A percentile compares a stretch with the other conserved stretches of the same genome.
phyloP scores from a whole-genome alignment of 2,888 invertebrate genomes.

The Ennomos erosarius region DNA sequence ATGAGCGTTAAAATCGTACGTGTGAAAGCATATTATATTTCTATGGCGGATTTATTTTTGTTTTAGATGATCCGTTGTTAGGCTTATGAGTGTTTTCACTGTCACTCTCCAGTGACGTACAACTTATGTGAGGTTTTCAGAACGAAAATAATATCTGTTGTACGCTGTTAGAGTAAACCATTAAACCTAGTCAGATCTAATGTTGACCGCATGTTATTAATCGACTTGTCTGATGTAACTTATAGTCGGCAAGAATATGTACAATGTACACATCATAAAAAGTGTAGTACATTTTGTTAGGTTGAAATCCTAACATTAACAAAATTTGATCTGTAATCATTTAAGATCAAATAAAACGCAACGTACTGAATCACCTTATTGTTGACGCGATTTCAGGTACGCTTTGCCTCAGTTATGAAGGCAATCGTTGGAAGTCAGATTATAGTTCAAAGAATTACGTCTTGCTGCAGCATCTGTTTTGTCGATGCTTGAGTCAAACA shows the following conservation, averaged over 20 bases:
- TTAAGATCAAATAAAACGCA: constrained; percentile 24
- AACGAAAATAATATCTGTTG: constrained; percentile 62
- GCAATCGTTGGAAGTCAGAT: constrained; percentile 17
- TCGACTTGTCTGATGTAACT: constrained; percentile 25
- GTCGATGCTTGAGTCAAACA: constrained; percentile 23
- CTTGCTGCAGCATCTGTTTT: constrained; percentile 25
- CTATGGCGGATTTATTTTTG: constrained; percentile 23
- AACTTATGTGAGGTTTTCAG: constrained; percentile 58
- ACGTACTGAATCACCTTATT: constrained; percentile 24
- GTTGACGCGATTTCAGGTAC: constrained; percentile 17
- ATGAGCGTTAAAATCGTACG: constrained; percentile 29
- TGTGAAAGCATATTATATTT: constrained; percentile 26
- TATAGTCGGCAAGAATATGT: constrained; percentile 21
- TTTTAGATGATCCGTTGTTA: constrained; percentile 65
- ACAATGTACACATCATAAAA: constrained; percentile 20
- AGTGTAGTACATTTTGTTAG: constrained; percentile 7
- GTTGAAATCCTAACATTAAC: no score
- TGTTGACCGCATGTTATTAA: constrained; percentile 47
- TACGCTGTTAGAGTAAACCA: constrained; percentile 65
- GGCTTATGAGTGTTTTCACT: constrained; percentile 47
- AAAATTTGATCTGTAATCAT: no score
- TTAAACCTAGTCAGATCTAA: constrained; percentile 49
- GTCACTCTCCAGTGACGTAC: constrained; percentile 54
- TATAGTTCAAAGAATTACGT: constrained; percentile 17
- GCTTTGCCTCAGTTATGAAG: constrained; percentile 12